Percentiles rank a stretch among this genome's conserved stretches.
Conservation (phyloP, 2,113 vertebrate species). For the Arvicanthis niloticus region DNA sequence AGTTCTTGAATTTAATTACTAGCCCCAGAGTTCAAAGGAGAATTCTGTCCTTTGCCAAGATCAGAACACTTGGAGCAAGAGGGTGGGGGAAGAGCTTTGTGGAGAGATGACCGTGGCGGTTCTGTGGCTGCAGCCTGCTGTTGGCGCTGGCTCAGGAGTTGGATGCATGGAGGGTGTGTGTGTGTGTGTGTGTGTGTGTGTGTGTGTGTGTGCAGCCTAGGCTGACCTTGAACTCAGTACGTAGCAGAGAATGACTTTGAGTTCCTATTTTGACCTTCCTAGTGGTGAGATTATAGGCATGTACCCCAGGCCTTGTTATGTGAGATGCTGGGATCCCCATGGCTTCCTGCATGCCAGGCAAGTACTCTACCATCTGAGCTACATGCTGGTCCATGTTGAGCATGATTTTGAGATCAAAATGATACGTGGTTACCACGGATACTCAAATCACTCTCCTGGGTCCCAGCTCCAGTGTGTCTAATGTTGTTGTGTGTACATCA, state of each 20-base stretch:
- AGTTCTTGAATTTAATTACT: slow-evolving; percentile 10
- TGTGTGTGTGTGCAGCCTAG: not conserved
- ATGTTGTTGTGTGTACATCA: not conserved
- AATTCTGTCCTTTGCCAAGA: not conserved
- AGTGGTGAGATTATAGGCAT: not conserved
- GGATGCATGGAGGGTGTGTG: not conserved
- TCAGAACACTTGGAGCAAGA: not conserved
- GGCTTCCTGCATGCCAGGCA: not conserved
- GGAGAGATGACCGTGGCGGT: not conserved
- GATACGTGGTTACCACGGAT: not conserved
- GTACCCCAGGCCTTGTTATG: not conserved
- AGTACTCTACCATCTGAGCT: not conserved
- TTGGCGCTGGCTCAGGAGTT: not conserved
- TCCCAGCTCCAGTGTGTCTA: not conserved
- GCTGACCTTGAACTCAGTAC: not conserved
- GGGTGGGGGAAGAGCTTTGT: not conserved
- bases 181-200: too few species aligned
- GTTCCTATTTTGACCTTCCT: not conserved
- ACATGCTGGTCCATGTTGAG: not conserved
- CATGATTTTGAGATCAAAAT: slow-evolving; percentile 4
- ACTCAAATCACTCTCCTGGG: not conserved
- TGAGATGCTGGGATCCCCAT: not conserved
- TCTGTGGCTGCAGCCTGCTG: not conserved
- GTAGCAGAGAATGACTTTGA: not conserved
- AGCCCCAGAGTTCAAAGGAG: slow-evolving; percentile 1